Evolutionary conservation across 1,140 invertebrate genomes (phyloP).

Genomic region (Pantala flavescens): DNA sequence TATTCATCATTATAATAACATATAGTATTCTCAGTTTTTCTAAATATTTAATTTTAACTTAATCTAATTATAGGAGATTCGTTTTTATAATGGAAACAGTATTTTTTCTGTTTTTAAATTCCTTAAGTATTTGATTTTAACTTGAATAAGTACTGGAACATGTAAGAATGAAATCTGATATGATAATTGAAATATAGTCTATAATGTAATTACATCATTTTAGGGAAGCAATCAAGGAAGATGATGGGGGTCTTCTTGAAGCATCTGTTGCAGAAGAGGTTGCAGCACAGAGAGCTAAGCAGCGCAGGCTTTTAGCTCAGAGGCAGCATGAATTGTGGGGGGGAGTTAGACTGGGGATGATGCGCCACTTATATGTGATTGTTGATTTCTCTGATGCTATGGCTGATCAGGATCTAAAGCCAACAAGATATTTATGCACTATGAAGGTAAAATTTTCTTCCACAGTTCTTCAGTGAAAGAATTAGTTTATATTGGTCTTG

Average conservation of each 20-base stretch:
- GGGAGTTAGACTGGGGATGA: conserved; percentile 83
- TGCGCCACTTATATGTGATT: conserved; percentile 86
- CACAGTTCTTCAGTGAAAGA: background rate
- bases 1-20: too few species aligned
- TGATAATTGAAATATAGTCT: too few species aligned
- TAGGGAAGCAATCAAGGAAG: conserved; percentile 95
- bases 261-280: conserved; percentile 82
- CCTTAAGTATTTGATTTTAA: too few species aligned
- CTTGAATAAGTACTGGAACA: too few species aligned
- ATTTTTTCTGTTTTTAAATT: too few species aligned
- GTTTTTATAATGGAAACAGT: too few species aligned
- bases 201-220: too few species aligned
- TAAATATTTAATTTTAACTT: too few species aligned
- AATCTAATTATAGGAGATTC: too few species aligned
- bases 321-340: conserved; percentile 47
- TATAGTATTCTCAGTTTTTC: too few species aligned
- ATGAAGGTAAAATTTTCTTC: conserved; percentile 54
- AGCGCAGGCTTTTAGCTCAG: conserved; percentile 51
- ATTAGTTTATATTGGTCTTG: conserved; percentile 1
- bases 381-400: conserved; percentile 90
- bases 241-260: conserved; percentile 84
- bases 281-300: conserved; percentile 59
- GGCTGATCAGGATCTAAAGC: conserved; percentile 89
- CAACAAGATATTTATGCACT: conserved; percentile 79
- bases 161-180: too few species aligned